Conservation (phyloP, 2,797 vertebrate genomes). For the Miichthys miiuy region DNA sequence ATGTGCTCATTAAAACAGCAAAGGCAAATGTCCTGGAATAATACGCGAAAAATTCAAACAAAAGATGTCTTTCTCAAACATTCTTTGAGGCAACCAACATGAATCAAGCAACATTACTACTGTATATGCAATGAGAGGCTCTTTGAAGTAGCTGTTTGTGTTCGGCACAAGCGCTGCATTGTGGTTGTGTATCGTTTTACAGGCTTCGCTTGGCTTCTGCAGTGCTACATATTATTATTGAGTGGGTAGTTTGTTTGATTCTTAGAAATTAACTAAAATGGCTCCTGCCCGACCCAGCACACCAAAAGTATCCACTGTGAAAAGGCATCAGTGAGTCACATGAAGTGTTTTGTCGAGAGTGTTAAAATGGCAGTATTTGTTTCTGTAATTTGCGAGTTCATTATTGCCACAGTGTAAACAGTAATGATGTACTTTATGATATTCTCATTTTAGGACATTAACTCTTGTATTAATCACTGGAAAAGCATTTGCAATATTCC, state of each 20-base stretch:
- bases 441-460: not conserved
- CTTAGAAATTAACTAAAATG: slow-evolving; percentile 39
- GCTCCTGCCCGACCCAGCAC: slow-evolving; percentile 8
- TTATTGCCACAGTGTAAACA: slow-evolving; percentile 19
- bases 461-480: slow-evolving; percentile 14
- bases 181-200: slow-evolving; percentile 37
- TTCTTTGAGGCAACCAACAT: slow-evolving; percentile 46
- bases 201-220: slow-evolving; percentile 42
- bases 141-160: slow-evolving; percentile 52
- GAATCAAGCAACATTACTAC: slow-evolving; percentile 20
- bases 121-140: slow-evolving; percentile 25
- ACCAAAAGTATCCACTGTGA: slow-evolving; percentile 19
- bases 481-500: slow-evolving; percentile 7
- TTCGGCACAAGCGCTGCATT: slow-evolving; percentile 14
- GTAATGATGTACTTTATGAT: slow-evolving; percentile 35
- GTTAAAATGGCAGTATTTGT: slow-evolving; percentile 32
- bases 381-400: slow-evolving; percentile 41
- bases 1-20: slow-evolving; percentile 76
- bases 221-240: slow-evolving; percentile 36
- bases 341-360: not conserved
- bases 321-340: slow-evolving; percentile 13
- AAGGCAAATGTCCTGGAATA: slow-evolving; percentile 73
- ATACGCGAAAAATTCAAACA: slow-evolving; percentile 59
- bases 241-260: slow-evolving; percentile 59
- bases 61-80: slow-evolving; percentile 53